phyloP scores from a whole-genome alignment of 2,113 vertebrate genomes.

The Strix uralensis region DNA sequence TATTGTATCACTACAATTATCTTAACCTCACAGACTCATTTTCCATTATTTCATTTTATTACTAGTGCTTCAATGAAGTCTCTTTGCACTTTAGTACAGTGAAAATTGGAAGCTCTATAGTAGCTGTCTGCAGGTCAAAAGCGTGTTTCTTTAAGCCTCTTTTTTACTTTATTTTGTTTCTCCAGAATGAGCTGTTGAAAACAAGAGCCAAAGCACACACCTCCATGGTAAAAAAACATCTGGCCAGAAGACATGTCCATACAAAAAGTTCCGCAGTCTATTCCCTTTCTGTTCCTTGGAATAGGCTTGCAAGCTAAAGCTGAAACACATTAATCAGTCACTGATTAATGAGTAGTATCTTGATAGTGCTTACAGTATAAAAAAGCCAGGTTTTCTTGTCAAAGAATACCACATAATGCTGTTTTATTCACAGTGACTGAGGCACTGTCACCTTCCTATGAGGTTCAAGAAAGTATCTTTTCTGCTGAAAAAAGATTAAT shows the following conservation, averaged over 20 bases:
- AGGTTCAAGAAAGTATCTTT: not conserved
- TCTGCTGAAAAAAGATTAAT: not conserved
- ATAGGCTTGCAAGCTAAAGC: not conserved
- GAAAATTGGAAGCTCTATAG: not conserved
- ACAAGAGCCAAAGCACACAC: not conserved
- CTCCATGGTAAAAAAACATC: not conserved
- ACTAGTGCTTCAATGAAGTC: not conserved
- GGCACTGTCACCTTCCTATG: not conserved
- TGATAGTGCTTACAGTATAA: not conserved
- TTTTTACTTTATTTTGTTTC: not conserved
- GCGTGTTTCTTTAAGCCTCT: not conserved
- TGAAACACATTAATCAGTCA: not conserved
- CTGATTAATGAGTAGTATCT: not conserved
- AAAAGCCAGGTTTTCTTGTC: not conserved
- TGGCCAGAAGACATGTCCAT: not conserved
- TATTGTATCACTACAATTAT: constrained; percentile 1
- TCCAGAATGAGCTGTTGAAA: not conserved
- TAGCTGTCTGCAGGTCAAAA: not conserved
- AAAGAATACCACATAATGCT: not conserved
- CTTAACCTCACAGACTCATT: constrained; percentile 1
- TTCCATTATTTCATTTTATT: constrained; percentile 56
- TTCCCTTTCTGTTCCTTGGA: not conserved
- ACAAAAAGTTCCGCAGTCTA: not conserved
- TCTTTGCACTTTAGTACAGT: not conserved
- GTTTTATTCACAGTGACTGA: not conserved